Evolutionary conservation across 2,888 invertebrate genomes (phyloP), one percentile per base, ranked within the genome.

Genomic region (Drosophila demipolita): DNA sequence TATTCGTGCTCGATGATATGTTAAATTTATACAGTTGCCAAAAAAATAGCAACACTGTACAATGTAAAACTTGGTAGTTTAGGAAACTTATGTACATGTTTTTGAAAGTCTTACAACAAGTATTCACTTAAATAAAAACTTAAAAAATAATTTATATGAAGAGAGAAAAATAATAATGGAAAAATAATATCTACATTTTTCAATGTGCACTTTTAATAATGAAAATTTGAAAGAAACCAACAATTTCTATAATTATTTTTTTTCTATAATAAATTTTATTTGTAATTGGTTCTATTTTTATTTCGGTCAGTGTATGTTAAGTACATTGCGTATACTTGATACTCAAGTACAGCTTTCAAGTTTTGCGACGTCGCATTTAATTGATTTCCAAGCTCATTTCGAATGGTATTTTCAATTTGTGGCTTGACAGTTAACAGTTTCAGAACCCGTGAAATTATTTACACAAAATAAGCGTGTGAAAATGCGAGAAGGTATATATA

Each of bases 311-410:
- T 50, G 40, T 59, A 26, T n/a, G 32, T 23, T 60, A 29, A 48
- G 15, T 6, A 38, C 42, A 15, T 3, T 45, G 32, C 75, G 75
- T 75, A 72, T 72, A 52, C 59, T 49, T 72, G 8, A 45, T 23
- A 32, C 20, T 23, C 4, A 45, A 23, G 45, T 23, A 23, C 55
- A 35, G 52, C 26, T 54, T 53, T 61, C 50, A 36, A 53, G 48
- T 55, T 66, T 45, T 17, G n/a, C 55, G 69, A 35, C 8, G 57
- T 20, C 29, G 57, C 23, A 64, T 68, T 71, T 87, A 87, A 87
- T 87, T 85, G 73, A 79, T 76, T 76, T 67, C 26, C 55, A 64
- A 45, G 49, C 58, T 60, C 42, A 66, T 54, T 66, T 66, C 55
- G 20, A 66, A 59, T 60, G 65, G 32, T 66, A 68, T 55, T 80